Base-by-base conservation (phyloP, 2,888 invertebrate species). In the Drosophila mayaguana region DNA sequence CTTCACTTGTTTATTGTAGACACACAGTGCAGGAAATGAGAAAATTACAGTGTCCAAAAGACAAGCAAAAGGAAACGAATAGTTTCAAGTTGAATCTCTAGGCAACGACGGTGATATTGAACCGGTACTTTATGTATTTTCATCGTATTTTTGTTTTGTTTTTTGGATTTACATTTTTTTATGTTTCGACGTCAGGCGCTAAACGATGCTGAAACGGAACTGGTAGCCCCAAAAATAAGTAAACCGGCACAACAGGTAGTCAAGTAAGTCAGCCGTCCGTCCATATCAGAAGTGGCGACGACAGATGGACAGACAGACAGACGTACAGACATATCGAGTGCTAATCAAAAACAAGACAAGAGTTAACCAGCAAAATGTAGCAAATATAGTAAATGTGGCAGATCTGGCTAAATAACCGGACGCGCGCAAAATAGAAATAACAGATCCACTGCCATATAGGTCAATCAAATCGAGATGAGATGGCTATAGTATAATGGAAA, bases 191-290 rank as follows among this genome's bases (percentile, higher is more conserved):
- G 83, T 83, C 87, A 86, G 62, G 51, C 51, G 42, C 38, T 34
- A 43, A 55, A 50, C 59, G 50, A 42, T 32, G 63, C 63, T 65
- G 66, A 70, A 84, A 84, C 88, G 83, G 83, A 83, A 83, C 88
- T 84, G 77, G 65, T 78, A 72, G 76, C 64, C 56, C 77, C 76
- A 80, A 69, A 78, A 81, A 57, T 46, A 85, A 85, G 84, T 85
- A 85, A 85, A 85, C 84, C 89, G 87, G 84, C 84, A 87, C 84
- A 85, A 84, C 84, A 83, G 89, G 84, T 84, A 86, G 81, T 53
- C 61, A 54, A 53, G 56, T 62, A 53, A 68, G 57, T 40, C 54
- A 32, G 46, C 22, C 60, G n/a, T 40, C 40, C 25, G 53, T 36
- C 59, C 38, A 53, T 38, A 51, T 20, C 11, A 34, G 38, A 6